Evolutionary conservation across 2,113 vertebrate species (phyloP), one percentile per base, ranked within the genome.

Genomic region (Prochilodus magdalenae): DNA sequence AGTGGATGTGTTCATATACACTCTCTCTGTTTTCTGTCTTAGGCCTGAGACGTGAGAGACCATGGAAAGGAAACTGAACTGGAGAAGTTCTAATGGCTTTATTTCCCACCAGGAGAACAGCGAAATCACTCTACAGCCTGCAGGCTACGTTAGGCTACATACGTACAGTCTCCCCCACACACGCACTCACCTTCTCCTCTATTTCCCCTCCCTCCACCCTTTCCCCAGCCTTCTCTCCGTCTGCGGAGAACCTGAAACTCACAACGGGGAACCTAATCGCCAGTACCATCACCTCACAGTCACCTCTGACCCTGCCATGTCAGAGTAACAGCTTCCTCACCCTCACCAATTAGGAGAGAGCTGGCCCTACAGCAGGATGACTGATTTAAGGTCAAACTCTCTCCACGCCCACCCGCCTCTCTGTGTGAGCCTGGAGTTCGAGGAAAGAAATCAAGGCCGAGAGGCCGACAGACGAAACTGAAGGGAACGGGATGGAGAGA

Each of bases 321-420:
- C 90, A 92, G 80, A 93, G 92, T 89, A 93, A 93, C 89, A 90
- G 89, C 88, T 81, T 88, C 88, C 84, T 86, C 77, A 87, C 87
- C 90, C 69, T 79, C 82, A 70, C 87, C 86, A 92, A 93, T 94
- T 92, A 92, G 90, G 84, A 86, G 87, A 85, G 89, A 82, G 89
- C 89, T 89, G 91, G 57, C 90, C 88, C 85, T 36, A 77, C 71
- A 73, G 71, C 71, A 86, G 86, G 86, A 90, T 93, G 91, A 93
- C 92, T 91, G 91, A 93, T 92, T 89, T 89, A 88, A 85, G 91
- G 91, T 92, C 89, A 89, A 89, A 91, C 89, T 91, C 86, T 90
- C 89, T 91, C 87, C 88, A 85, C 88, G 72, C 89, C 79, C 84
- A n/a, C 89, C 78, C 83, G 81, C 75, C 5, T 63, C 62, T 44